Conservation (phyloP, 2,888 invertebrate genomes). For the Ceraclea dissimilis region DNA sequence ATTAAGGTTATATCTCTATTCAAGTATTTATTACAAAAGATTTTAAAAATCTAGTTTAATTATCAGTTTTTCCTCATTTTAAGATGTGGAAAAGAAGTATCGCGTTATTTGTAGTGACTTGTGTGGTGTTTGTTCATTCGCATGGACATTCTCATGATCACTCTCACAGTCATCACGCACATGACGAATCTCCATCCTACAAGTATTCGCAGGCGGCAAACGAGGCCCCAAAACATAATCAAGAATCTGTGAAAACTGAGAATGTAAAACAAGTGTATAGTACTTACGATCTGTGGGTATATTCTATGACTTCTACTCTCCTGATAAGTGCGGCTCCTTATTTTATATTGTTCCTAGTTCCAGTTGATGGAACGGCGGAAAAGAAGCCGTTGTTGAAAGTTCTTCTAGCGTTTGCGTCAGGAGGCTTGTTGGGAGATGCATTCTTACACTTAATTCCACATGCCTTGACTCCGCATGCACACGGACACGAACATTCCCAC, state of each 20-base stretch:
- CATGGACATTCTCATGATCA: slow-evolving; percentile 12
- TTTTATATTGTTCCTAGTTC: slow-evolving; percentile 86
- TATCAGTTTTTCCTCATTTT: too few species aligned
- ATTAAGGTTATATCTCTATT: too few species aligned
- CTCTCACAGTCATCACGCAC: slow-evolving; percentile 30
- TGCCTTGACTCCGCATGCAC: slow-evolving; percentile 58
- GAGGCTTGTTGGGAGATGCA: slow-evolving; percentile 95
- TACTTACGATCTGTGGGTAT: slow-evolving; percentile 55
- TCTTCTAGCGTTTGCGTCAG: slow-evolving; percentile 87
- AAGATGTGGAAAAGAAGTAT: too few species aligned
- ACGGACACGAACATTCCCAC: slow-evolving; percentile 36
- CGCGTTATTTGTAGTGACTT: too few species aligned
- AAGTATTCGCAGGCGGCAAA: slow-evolving; percentile 78
- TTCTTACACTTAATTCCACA: slow-evolving; percentile 98
- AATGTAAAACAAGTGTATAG: slow-evolving; percentile 22
- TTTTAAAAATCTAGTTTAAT: too few species aligned
- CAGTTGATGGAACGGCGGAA: slow-evolving; percentile 77
- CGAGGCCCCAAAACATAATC: slow-evolving; percentile 3
- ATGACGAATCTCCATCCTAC: slow-evolving; percentile 62
- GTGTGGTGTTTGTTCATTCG: too few species aligned
- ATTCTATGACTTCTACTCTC: slow-evolving; percentile 84
- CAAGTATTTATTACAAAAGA: too few species aligned
- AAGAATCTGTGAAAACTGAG: slow-evolving; percentile 28
- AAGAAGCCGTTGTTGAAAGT: slow-evolving; percentile 85
- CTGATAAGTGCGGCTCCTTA: slow-evolving; percentile 94